Evolutionary conservation across 2,113 vertebrate species (phyloP).

Genomic region (Rhynchopsitta pachyrhyncha): DNA sequence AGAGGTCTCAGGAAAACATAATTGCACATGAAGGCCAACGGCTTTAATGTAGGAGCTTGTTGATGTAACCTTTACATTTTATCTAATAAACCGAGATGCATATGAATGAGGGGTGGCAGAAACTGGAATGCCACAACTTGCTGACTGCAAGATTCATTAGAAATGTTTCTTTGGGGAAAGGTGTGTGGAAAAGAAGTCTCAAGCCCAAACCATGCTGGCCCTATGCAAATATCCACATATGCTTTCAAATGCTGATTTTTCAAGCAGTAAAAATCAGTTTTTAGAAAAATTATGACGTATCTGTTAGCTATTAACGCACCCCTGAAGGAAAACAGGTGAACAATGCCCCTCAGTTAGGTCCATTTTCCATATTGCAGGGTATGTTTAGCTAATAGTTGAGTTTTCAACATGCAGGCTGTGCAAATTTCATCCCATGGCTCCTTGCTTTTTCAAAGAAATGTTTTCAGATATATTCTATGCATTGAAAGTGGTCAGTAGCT

Average conservation of each 20-base stretch:
- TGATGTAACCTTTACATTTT: not conserved
- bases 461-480: not conserved
- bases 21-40: not conserved
- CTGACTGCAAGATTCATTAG: not conserved
- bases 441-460: not conserved
- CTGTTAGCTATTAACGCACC: not conserved
- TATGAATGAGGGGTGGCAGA: not conserved
- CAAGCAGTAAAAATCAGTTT: not conserved
- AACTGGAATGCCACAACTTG: not conserved
- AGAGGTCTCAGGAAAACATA: not conserved
- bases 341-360: not conserved
- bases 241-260: not conserved
- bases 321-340: not conserved
- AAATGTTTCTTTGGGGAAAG: not conserved
- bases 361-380: not conserved
- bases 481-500: not conserved
- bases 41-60: not conserved
- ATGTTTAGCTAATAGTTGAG: not conserved
- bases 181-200: not conserved
- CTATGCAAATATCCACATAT: not conserved
- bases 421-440: not conserved
- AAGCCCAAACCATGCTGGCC: not conserved
- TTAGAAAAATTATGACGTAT: not conserved
- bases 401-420: not conserved
- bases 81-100: not conserved